Evolutionary conservation across 2,797 vertebrate genomes (phyloP).

Genomic region (Rhinoraja longicauda): DNA sequence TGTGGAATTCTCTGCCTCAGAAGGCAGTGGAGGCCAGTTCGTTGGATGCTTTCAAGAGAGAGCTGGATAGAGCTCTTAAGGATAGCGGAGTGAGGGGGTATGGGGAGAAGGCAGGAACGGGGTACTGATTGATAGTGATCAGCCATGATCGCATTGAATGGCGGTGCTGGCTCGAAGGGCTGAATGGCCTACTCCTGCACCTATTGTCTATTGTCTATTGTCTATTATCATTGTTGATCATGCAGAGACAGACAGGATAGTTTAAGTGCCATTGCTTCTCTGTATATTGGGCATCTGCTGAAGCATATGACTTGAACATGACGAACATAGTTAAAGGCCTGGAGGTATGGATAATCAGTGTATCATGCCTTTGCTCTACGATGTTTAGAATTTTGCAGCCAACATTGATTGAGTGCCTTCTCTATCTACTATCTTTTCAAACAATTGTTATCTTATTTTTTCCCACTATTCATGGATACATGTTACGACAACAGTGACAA

Average conservation of each 20-base stretch:
- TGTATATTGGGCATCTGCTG: neutral
- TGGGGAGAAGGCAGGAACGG: no score
- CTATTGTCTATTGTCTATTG: no score
- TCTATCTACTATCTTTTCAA: neutral
- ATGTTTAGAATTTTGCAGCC: neutral
- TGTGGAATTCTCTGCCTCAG: no score
- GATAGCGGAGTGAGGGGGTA: no score
- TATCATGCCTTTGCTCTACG: neutral
- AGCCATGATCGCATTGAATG: no score
- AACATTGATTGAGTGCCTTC: neutral
- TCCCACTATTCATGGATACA: neutral
- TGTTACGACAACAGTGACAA: neutral
- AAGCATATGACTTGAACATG: neutral
- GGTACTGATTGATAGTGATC: no score
- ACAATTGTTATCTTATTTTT: neutral
- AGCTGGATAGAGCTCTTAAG: no score
- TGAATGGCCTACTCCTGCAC: no score
- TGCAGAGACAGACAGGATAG: neutral
- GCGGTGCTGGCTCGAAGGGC: no score
- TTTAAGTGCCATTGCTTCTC: neutral
- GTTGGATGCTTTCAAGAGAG: no score
- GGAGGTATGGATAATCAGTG: neutral
- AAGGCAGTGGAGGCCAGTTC: no score
- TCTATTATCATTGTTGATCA: neutral
- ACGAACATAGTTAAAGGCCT: neutral